These are phyloP conservation scores for Epinephelus fuscoguttatus DNA, from an alignment of 2,113 vertebrate species.

Conservation along the genomic window DNA sequence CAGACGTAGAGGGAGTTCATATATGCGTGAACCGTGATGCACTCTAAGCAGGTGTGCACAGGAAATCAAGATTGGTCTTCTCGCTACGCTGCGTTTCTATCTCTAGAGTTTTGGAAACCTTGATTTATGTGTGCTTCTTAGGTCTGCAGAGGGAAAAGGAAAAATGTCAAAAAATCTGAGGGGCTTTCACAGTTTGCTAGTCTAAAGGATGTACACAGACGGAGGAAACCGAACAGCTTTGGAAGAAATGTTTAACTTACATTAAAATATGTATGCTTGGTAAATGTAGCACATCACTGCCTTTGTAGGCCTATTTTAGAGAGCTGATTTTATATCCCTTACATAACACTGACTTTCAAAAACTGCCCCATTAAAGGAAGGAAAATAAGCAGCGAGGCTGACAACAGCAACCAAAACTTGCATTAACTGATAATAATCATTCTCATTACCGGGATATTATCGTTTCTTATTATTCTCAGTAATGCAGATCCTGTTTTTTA, in stretches of 20 bases:
- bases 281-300: constrained; percentile 20
- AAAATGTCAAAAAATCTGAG: constrained; percentile 35
- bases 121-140: constrained; percentile 43
- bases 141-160: constrained; percentile 33
- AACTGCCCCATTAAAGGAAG: constrained; percentile 21
- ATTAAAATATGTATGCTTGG: constrained; percentile 16
- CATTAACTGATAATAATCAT: constrained; percentile 68
- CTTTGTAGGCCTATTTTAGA: constrained; percentile 11
- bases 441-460: constrained; percentile 68
- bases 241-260: constrained; percentile 36
- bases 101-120: constrained; percentile 46
- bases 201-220: constrained; percentile 3
- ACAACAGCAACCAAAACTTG: constrained; percentile 47
- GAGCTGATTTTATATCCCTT: constrained; percentile 14
- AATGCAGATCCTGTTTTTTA: constrained; percentile 51
- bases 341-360: constrained; percentile 41
- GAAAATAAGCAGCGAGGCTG: constrained; percentile 39
- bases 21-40: constrained; percentile 53
- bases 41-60: constrained; percentile 53
- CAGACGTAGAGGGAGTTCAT: constrained; percentile 2
- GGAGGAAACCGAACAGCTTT: constrained; percentile 26
- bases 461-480: constrained; percentile 65
- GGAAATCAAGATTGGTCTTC: constrained; percentile 56
- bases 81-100: constrained; percentile 54
- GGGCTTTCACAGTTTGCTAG: constrained; percentile 43